These are phyloP conservation scores for Villa cingulata DNA, from an alignment of 2,888 invertebrate genomes.

Conservation along the genomic window DNA sequence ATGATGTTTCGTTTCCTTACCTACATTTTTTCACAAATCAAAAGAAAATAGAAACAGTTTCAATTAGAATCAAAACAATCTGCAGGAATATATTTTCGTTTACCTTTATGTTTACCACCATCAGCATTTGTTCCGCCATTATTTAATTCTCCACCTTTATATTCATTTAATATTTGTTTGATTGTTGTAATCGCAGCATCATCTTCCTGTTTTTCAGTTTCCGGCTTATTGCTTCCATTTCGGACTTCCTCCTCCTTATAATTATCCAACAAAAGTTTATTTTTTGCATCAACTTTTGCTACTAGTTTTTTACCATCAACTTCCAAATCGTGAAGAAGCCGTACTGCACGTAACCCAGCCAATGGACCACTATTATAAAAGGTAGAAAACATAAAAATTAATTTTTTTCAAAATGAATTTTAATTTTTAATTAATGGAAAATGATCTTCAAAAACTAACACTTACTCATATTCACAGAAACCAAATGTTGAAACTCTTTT, in stretches of 20 bases:
- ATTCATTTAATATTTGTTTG: constrained; percentile 67
- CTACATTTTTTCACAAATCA: not conserved
- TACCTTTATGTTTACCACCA: not conserved
- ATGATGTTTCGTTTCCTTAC: constrained; percentile 21
- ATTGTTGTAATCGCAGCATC: constrained; percentile 60
- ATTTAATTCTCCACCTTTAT: constrained; percentile 56
- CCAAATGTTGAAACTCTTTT: constrained; percentile 96
- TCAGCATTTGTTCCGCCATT: not conserved
- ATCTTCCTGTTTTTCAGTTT: constrained; percentile 46
- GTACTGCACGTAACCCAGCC: constrained; percentile 85
- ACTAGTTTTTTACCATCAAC: constrained; percentile 88
- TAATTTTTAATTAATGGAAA: not conserved
- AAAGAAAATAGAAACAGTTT: constrained; percentile 1
- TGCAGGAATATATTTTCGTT: too few relatives aligned
- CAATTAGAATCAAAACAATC: not conserved
- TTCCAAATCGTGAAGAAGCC: constrained; percentile 81
- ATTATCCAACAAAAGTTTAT: constrained; percentile 83
- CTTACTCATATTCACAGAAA: constrained; percentile 84
- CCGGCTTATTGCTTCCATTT: constrained; percentile 41
- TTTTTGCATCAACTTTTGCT: constrained; percentile 95
- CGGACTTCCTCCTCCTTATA: constrained; percentile 66
- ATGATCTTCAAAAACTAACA: too few relatives aligned
- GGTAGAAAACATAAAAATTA: not conserved
- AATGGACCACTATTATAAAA: constrained; percentile 54
- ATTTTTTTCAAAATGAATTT: not conserved